These are phyloP conservation scores for Poecilus cupreus DNA, from an alignment of 2,888 invertebrate genomes.

Conservation along the genomic window DNA sequence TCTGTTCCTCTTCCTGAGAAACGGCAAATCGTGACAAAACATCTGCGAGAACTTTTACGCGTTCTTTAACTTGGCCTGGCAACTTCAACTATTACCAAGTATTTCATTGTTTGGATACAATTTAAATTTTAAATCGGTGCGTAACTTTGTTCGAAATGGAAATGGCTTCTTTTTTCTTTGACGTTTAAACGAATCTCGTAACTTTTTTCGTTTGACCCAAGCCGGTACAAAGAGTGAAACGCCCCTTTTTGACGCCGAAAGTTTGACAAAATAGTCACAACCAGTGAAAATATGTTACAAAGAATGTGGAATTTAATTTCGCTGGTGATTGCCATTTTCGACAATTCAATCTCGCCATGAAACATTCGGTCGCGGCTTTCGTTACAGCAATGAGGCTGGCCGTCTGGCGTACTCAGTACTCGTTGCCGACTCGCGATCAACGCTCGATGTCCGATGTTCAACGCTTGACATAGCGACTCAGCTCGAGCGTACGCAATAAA, in stretches of 20 bases:
- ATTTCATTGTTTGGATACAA: slow-evolving; percentile 57
- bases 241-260: slow-evolving; percentile 31
- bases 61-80: slow-evolving; percentile 46
- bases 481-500: slow-evolving; percentile 49
- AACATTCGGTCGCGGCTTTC: background rate
- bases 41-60: slow-evolving; percentile 46
- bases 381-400: background rate
- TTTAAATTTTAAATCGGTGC: slow-evolving; percentile 57
- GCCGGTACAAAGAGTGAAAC: slow-evolving; percentile 25
- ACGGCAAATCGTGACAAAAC: slow-evolving; percentile 50
- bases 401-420: background rate
- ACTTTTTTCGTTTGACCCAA: slow-evolving; percentile 55
- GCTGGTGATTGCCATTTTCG: slow-evolving; percentile 41
- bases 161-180: slow-evolving; percentile 55
- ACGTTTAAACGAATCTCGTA: slow-evolving; percentile 54
- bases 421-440: background rate
- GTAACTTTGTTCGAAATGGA: slow-evolving; percentile 53
- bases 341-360: slow-evolving; percentile 30
- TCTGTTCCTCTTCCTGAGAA: slow-evolving; percentile 35
- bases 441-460: background rate
- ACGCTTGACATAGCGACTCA: slow-evolving; percentile 6
- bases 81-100: slow-evolving; percentile 57
- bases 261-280: slow-evolving; percentile 46
- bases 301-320: slow-evolving; percentile 47
- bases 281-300: slow-evolving; percentile 41